phyloP scores from a whole-genome alignment of 2,113 vertebrate species.

The Taxidea taxus region DNA sequence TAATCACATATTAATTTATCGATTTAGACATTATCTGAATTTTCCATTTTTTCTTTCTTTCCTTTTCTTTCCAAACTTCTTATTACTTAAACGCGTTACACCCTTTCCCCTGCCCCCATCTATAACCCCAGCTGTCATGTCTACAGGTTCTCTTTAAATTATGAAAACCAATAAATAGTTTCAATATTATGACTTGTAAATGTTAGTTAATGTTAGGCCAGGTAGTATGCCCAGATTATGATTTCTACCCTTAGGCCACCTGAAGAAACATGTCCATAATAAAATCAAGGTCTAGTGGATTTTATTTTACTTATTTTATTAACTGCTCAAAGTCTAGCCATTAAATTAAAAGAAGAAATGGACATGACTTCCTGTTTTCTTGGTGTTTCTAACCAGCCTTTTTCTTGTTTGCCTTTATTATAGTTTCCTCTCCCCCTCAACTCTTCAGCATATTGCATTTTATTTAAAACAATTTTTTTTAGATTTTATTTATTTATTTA shows the following conservation, averaged over 20 bases:
- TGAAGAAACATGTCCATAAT: neutral
- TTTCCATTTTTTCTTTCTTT: neutral
- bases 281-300: neutral
- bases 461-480: too few relatives aligned
- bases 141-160: neutral
- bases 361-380: neutral
- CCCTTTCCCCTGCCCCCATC: neutral
- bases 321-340: neutral
- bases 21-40: neutral
- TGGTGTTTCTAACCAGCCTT: neutral
- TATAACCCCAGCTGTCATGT: neutral
- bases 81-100: neutral
- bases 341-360: neutral
- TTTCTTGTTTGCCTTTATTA: neutral
- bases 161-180: neutral
- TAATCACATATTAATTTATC: neutral
- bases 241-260: neutral
- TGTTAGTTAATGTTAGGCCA: neutral
- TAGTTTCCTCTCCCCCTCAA: neutral
- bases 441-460: neutral
- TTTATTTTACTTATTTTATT: slow-evolving; percentile 13
- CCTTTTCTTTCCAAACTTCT: neutral
- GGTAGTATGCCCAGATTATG: neutral
- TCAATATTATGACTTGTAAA: neutral
- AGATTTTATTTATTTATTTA: too few relatives aligned